Percentiles rank a stretch among this genome's conserved stretches.
These are phyloP conservation scores for Cassiopea andromeda DNA, from an alignment of 30 jellyfish, hydroid and myxozoan species.

Conservation along the genomic window DNA sequence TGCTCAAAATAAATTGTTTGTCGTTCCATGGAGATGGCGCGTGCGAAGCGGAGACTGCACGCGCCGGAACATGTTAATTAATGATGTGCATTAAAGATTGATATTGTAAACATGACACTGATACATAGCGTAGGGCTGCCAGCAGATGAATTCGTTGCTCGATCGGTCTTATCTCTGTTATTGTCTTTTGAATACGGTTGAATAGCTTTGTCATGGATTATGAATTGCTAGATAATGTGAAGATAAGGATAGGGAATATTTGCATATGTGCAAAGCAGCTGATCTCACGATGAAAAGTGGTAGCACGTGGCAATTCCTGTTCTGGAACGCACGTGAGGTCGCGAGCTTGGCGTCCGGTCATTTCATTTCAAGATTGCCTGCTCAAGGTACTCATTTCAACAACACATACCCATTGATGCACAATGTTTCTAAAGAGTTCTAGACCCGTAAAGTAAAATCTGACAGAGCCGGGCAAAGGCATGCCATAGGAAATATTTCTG, in stretches of 20 bases:
- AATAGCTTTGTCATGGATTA: constrained; percentile 49
- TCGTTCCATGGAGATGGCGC: neutral
- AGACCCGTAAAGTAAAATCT: too few species aligned
- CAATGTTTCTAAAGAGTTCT: too few species aligned
- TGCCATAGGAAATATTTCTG: too few species aligned
- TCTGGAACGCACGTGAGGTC: constrained; percentile 57
- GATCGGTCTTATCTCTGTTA: constrained; percentile 18
- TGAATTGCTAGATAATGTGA: constrained; percentile 27
- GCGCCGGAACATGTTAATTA: neutral
- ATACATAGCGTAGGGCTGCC: constrained; percentile 8
- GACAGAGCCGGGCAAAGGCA: too few species aligned
- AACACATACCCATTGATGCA: too few species aligned
- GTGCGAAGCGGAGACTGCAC: neutral
- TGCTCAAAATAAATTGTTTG: neutral
- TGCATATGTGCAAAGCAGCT: constrained; percentile 48
- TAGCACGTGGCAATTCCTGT: constrained; percentile 42
- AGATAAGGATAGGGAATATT: constrained; percentile 38
- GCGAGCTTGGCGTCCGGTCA: constrained; percentile 7
- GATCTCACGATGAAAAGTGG: constrained; percentile 11
- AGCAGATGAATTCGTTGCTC: constrained; percentile 21
- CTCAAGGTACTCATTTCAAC: too few species aligned
- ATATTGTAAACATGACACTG: constrained; percentile 10
- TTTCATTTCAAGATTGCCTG: neutral
- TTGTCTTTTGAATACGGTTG: constrained; percentile 6
- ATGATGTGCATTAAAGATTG: neutral